Base-by-base conservation (phyloP, 2,113 vertebrate genomes). In the Paedocypris sp. region DNA sequence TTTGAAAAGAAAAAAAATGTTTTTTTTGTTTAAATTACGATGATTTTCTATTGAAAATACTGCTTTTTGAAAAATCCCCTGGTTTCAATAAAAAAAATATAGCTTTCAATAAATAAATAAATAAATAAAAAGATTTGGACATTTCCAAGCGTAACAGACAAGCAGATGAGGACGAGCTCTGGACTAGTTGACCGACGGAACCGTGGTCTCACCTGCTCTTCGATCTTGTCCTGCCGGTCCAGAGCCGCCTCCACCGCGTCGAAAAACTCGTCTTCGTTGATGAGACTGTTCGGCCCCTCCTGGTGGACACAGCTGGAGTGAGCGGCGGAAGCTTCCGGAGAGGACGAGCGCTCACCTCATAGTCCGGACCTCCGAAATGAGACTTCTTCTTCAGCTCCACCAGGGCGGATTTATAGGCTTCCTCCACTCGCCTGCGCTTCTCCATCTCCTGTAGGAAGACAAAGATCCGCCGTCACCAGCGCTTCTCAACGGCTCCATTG, bases 231-330 rank as follows among this genome's bases (percentile, higher is more conserved):
- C 73, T 99, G 95, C 79, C 93, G 80, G 83, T 99, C 95, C 0
- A 99, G 85, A 52, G 91, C 94, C 62, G 95, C 95, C 85, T 99
- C 95, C 73, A 99, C 94, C 10, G 95, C 95, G 75, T 99, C 95
- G 68, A 98, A 99, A 77, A 99, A 99, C 76, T 99, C 95, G 45
- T 99, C 95, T 75, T 97, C 95, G 70, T 99, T 99, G 73, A 99
- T 99, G 58, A 99, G 84, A 75, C 94, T 99, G 78, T 99, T 98
- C 38, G 95, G 94, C 31, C 95, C 95, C 76, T 99, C 95, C 95
- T 99, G 82, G 57, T 26, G 62, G 4, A 62, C 16, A 45, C 2
- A 7, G 15, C 48, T 16, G 29, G 18, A 13, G 13, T n/a, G n/a
- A n/a, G n/a, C n/a, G n/a, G n/a, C n/a, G 2, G 3, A 26, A 26